Evolutionary conservation across 2,888 invertebrate species (phyloP), one percentile per base, ranked within the genome.

Genomic region (Mechanitis mazaeus): DNA sequence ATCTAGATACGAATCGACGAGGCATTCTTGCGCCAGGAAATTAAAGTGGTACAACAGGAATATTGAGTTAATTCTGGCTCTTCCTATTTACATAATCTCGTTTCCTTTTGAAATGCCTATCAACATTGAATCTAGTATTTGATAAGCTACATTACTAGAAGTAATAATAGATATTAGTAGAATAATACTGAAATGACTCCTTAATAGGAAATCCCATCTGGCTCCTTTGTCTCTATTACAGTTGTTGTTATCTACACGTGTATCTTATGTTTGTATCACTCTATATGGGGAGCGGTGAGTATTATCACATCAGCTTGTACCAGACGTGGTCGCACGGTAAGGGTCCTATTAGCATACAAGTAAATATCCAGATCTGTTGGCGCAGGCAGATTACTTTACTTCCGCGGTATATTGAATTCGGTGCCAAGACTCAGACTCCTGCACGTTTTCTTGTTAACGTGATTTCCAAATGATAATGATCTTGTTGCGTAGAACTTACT

Each of bases 261-360:
- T 85, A 86, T 86, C 82, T 78, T 71, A 75, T 80, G 82, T 82
- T 81, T 71, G 77, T 85, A 87, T 87, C 87, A 87, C 86, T 86
- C 83, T 87, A 86, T 87, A 88, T 80, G 87, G 86, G 77, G 79
- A 70, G 77, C 74, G 78, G 80, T 79, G 75, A 73, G 83, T 88
- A 88, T 88, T 87, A 89, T 87, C 85, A 85, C 88, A 88, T 89
- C 87, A 86, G 81, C 71, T 75, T 79, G 81, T 78, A 71, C 68
- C 73, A 71, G 70, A 73, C 69, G 73, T 78, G 76, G 85, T 84
- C 84, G 84, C 85, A 85, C 84, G 85, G 83, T 83, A 85, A 85
- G 82, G 81, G 81, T 71, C 64, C 76, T 73, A 89, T 90, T 88
- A 84, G 87, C 90, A 90, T 89, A 89, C 87, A 89, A 87, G 87